phyloP scores from a whole-genome alignment of 2,113 vertebrate genomes.

The Lagopus muta region DNA sequence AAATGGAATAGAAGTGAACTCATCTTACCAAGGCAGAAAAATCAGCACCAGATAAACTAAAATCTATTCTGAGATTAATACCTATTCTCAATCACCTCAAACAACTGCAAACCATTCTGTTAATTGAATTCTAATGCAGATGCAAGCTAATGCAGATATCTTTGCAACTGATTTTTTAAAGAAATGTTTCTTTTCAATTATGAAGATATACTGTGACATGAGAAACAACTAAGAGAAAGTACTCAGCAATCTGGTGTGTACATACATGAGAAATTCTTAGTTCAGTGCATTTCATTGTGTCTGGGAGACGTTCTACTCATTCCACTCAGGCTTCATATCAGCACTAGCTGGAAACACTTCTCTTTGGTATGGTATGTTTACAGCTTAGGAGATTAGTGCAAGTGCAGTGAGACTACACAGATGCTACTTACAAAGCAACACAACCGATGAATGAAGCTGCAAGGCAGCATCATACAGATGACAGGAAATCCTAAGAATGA shows the following conservation, averaged over 20 bases:
- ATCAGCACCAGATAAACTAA: background rate
- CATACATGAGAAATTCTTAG: background rate
- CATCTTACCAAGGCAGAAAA: background rate
- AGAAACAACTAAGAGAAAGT: background rate
- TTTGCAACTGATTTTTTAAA: background rate
- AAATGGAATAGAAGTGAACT: background rate
- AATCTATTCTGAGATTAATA: background rate
- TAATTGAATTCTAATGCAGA: background rate
- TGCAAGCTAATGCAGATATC: background rate
- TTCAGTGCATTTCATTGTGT: background rate
- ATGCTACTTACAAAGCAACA: background rate
- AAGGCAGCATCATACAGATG: background rate
- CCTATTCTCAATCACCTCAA: background rate
- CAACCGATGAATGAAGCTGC: background rate
- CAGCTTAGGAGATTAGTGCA: background rate
- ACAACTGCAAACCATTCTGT: background rate
- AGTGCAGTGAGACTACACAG: background rate
- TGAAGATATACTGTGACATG: background rate
- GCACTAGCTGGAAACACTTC: background rate
- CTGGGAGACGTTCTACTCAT: background rate
- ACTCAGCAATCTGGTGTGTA: background rate
- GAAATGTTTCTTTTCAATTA: background rate
- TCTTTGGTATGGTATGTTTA: background rate
- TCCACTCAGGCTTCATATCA: background rate
- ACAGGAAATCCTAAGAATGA: fast-evolving